These are phyloP conservation scores for Lophius piscatorius DNA, from an alignment of 2,113 vertebrate species.

Conservation along the genomic window DNA sequence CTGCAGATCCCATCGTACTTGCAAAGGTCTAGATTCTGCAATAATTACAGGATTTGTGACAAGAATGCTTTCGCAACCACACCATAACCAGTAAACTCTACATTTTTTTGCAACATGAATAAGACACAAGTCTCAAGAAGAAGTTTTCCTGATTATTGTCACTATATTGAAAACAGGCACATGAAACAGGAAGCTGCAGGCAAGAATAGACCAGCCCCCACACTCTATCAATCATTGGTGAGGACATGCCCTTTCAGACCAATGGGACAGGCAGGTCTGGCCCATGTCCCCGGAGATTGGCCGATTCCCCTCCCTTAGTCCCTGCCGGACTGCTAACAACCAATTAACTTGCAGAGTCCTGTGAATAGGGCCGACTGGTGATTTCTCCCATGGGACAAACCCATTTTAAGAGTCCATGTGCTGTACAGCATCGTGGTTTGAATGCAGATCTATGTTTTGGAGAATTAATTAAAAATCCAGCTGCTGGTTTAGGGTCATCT, in stretches of 20 bases:
- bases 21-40: slow-evolving; percentile 16
- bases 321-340: slow-evolving; percentile 51
- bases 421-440: slow-evolving; percentile 4
- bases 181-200: slow-evolving; percentile 2
- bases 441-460: not conserved
- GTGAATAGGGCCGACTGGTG: slow-evolving; percentile 30
- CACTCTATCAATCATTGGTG: slow-evolving; percentile 50
- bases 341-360: slow-evolving; percentile 53
- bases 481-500: not conserved
- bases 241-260: slow-evolving; percentile 50
- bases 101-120: no score
- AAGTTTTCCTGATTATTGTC: no score
- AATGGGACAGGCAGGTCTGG: slow-evolving; percentile 39
- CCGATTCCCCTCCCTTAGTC: slow-evolving; percentile 14
- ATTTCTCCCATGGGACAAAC: slow-evolving; percentile 20
- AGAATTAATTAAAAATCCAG: not conserved
- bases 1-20: slow-evolving; percentile 10
- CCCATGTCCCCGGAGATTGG: slow-evolving; percentile 41
- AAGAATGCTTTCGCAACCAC: no score
- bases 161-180: no score
- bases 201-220: slow-evolving; percentile 21
- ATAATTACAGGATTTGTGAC: slow-evolving; percentile 22
- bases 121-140: no score
- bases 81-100: no score
- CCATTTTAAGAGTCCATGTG: slow-evolving; percentile 11